phyloP scores from a whole-genome alignment of 2,888 invertebrate genomes.

The Tolmerus cingulatus region DNA sequence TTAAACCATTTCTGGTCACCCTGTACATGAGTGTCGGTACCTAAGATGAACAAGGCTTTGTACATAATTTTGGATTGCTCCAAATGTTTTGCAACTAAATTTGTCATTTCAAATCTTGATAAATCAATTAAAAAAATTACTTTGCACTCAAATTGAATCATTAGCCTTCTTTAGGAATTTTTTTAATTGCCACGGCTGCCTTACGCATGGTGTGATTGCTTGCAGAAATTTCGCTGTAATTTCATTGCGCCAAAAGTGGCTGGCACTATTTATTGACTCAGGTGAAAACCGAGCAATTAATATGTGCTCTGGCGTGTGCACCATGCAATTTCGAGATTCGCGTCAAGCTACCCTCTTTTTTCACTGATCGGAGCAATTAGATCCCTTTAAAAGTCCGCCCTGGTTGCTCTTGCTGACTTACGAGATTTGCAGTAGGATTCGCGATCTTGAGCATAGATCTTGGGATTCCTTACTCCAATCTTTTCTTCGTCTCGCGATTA shows the following conservation, averaged over 20 bases:
- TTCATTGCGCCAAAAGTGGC: neutral
- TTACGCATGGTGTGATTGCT: neutral
- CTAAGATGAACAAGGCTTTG: neutral
- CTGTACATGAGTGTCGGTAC: neutral
- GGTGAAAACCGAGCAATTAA: neutral
- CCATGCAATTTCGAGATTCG: neutral
- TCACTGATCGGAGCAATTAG: neutral
- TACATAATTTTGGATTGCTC: neutral
- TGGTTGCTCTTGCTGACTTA: neutral
- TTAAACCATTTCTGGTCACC: neutral
- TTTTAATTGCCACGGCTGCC: neutral
- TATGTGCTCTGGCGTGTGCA: neutral
- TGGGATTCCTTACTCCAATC: neutral
- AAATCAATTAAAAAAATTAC: neutral
- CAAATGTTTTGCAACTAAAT: neutral
- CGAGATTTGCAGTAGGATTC: neutral
- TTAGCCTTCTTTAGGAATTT: neutral
- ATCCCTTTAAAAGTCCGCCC: neutral
- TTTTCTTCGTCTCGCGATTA: neutral
- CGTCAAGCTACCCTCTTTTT: neutral
- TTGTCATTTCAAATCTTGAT: neutral
- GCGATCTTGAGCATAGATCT: neutral
- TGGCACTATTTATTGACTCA: neutral
- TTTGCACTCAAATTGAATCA: neutral
- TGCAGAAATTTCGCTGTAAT: slow-evolving; percentile 9